Evolutionary conservation across 2,113 vertebrate genomes (phyloP).

Genomic region (Paralichthys olivaceus): DNA sequence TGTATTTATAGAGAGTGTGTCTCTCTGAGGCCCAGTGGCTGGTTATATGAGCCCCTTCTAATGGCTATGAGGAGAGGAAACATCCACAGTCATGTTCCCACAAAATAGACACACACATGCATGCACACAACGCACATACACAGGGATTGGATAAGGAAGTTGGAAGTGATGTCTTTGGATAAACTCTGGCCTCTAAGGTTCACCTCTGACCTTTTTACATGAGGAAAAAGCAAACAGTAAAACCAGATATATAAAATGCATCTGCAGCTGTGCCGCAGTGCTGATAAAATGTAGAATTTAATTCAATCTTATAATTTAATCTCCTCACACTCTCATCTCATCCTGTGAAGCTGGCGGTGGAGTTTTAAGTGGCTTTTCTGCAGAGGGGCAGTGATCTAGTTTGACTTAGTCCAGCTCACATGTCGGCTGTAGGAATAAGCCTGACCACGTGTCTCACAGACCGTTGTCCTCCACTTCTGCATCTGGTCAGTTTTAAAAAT

Average conservation of each 20-base stretch:
- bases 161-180: conserved; percentile 40
- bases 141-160: conserved; percentile 27
- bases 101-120: conserved; percentile 66
- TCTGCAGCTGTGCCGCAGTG: conserved; percentile 27
- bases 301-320: conserved; percentile 56
- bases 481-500: background rate
- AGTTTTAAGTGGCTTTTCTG: conserved; percentile 44
- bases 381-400: conserved; percentile 13
- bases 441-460: background rate
- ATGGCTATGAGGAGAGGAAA: conserved; percentile 77
- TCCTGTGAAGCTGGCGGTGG: conserved; percentile 14
- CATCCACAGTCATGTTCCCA: conserved; percentile 74
- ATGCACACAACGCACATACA: background rate
- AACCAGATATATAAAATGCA: conserved; percentile 22
- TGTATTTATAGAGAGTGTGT: conserved; percentile 82
- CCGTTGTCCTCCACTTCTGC: too few species aligned
- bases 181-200: conserved; percentile 40
- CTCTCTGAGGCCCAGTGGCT: conserved; percentile 74
- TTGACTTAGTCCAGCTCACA: background rate
- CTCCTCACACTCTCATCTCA: conserved; percentile 25
- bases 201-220: conserved; percentile 40
- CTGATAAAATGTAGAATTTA: conserved; percentile 43
- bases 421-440: background rate
- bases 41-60: conserved; percentile 82
- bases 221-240: conserved; percentile 28